These are phyloP conservation scores for Formica selysi DNA, from an alignment of 1,140 invertebrate genomes.

Conservation along the genomic window DNA sequence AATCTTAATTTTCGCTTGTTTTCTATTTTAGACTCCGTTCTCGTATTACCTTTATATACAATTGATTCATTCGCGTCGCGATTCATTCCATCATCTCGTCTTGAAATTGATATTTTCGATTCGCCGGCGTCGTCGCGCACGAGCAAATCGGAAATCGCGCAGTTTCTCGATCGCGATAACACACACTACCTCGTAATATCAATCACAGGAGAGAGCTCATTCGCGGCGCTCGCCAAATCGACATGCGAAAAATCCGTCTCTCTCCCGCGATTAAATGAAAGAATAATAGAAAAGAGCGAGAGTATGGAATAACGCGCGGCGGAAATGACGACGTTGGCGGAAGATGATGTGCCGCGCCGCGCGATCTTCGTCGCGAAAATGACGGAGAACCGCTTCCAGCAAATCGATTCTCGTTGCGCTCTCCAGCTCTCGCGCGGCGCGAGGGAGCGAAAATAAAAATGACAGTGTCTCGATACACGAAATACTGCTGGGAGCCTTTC, in stretches of 20 bases:
- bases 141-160: conserved; percentile 43
- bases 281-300: conserved; percentile 39
- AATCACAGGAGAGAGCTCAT: conserved; percentile 37
- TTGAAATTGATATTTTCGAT: conserved; percentile 60
- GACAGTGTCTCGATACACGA: conserved; percentile 64
- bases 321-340: conserved; percentile 27
- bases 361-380: conserved; percentile 3
- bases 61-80: neutral
- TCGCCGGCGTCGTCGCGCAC: neutral
- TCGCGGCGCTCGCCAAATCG: conserved; percentile 39
- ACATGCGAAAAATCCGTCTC: conserved; percentile 50
- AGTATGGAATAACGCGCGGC: conserved; percentile 25
- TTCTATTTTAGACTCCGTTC: conserved; percentile 13
- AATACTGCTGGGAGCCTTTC: conserved; percentile 38
- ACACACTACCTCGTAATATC: conserved; percentile 38
- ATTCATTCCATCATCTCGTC: conserved; percentile 53
- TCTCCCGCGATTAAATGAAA: conserved; percentile 34
- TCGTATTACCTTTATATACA: conserved; percentile 38
- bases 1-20: conserved; percentile 42
- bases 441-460: conserved; percentile 53
- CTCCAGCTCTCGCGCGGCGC: neutral
- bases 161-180: conserved; percentile 37
- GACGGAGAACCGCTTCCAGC: neutral
- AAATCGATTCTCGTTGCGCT: conserved; percentile 44
- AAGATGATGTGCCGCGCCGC: conserved; percentile 7